These are phyloP conservation scores for Monoplex corrugatus DNA, from an alignment of 2,888 invertebrate species.

Conservation along the genomic window DNA sequence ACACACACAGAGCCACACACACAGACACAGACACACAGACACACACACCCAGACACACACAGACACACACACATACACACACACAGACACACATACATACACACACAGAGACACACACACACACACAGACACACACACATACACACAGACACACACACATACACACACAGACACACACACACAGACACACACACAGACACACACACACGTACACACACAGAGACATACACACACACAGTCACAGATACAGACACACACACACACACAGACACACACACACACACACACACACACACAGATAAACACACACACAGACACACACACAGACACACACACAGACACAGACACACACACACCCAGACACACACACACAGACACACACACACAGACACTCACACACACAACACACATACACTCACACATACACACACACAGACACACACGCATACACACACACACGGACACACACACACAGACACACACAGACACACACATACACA, in stretches of 20 bases:
- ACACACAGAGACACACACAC: background rate
- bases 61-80: background rate
- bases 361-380: background rate
- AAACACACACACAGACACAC: background rate
- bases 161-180: background rate
- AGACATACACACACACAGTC: background rate
- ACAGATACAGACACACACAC: conserved; percentile 19
- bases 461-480: background rate
- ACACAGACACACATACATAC: background rate
- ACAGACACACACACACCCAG: background rate
- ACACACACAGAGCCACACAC: background rate
- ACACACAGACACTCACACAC: background rate
- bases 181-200: background rate
- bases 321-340: background rate
- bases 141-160: conserved; percentile 7
- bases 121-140: background rate
- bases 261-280: conserved; percentile 26
- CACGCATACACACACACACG: background rate
- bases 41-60: background rate
- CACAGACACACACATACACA: background rate
- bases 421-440: background rate
- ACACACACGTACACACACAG: background rate
- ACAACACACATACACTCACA: background rate
- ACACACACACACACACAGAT: background rate
- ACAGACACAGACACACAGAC: background rate